phyloP scores from a whole-genome alignment of 2,888 invertebrate species.

The Clivina fossor region DNA sequence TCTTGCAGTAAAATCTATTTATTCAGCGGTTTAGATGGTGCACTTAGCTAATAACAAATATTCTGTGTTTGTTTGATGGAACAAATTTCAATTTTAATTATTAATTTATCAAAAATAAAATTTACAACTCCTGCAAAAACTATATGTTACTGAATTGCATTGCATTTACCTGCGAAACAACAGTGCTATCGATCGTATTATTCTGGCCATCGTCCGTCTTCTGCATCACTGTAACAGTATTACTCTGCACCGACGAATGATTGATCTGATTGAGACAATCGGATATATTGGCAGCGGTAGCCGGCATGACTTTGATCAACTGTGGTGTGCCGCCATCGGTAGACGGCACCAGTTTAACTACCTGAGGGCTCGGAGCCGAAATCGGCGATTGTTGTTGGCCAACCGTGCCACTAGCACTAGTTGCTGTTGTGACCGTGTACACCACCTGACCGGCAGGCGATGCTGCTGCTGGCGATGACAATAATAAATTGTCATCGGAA shows the following conservation, averaged over 20 bases:
- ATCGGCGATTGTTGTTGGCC: slow-evolving; percentile 28
- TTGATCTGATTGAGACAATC: not conserved
- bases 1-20: too few species aligned
- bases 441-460: slow-evolving; percentile 18
- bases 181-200: not conserved
- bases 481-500: not conserved
- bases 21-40: too few species aligned
- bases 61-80: too few species aligned
- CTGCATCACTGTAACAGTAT: not conserved
- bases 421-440: slow-evolving; percentile 26
- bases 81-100: too few species aligned
- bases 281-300: slow-evolving; percentile 31
- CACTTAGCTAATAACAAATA: too few species aligned
- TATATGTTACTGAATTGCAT: too few species aligned
- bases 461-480: slow-evolving; percentile 5
- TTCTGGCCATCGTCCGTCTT: not conserved
- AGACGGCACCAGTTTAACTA: slow-evolving; percentile 27
- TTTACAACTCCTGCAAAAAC: too few species aligned
- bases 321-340: slow-evolving; percentile 16
- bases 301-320: slow-evolving; percentile 41
- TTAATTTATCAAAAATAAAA: too few species aligned
- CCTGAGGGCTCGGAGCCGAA: slow-evolving; percentile 23
- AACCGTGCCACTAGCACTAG: too few species aligned
- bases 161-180: too few species aligned
- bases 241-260: not conserved